Base-by-base conservation (phyloP, 2,113 vertebrate genomes). In the Orycteropus afer region DNA sequence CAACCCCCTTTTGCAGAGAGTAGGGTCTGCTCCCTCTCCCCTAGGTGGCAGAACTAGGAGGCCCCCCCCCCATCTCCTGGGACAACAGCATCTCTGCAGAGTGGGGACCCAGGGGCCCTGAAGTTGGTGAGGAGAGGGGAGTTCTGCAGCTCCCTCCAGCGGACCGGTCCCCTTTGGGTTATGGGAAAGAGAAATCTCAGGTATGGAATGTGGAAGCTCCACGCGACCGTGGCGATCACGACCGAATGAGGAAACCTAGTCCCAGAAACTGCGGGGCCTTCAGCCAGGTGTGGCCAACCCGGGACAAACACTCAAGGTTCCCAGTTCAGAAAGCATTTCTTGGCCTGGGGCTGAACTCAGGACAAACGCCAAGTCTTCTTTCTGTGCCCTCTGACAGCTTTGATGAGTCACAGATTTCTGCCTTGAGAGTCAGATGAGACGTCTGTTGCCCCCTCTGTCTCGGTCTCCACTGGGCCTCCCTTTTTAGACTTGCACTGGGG, bases 381-480 rank as follows among this genome's bases (percentile, higher is more conserved):
- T 91, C 65, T 90, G 95, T 65, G 86, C 71, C 34, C 37, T 80
- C 42, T 59, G 92, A 69, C 93, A 90, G 61, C 65, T 94, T 89
- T 88, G 85, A 86, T 97, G 94, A 97, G 85, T 95, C 95, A 95
- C 71, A n/a, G 88, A 63, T 96, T 96, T 97, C 82, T 94, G 29
- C 51, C 27, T 91, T 94, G 71, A 80, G 90, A 95, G 47, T 59
- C 42, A 90, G 91, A 81, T 82, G 22, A 92, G 77, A 49, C 1
- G 2, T 84, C 47, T 12, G 49, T 90, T 91, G 86, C n/a, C 53
- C 86, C n/a, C 90, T 76, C 51, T 65, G n/a, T 37, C 29, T 42
- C 17, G 2, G 55, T 92, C 69, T 23, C 32, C 55, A 77, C 40
- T 34, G 23, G 73, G 69, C 47, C 88, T 84, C 25, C 49, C 23